Evolutionary conservation across 2,888 invertebrate genomes (phyloP), one percentile per base, ranked within the genome.

Genomic region (Nomada hirtipes): DNA sequence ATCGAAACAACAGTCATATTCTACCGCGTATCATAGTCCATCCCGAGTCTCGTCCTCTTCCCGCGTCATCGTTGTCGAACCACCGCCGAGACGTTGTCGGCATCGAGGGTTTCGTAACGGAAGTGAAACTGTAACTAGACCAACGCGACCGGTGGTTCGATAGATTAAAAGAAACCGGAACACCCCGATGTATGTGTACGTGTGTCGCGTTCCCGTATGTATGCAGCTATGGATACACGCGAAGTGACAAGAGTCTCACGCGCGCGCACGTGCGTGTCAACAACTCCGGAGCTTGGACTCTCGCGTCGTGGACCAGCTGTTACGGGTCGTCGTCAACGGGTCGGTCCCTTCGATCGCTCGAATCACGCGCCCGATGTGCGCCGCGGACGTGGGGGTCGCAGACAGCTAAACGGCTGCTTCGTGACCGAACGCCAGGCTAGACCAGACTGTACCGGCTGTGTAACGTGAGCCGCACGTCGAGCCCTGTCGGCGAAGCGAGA

Each of bases 371-470:
- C 61, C 67, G 76, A 71, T 63, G 76, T 71, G 70, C 79, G 74
- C 61, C 74, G 60, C 69, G 72, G 75, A 74, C 72, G 77, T 60
- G 86, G 73, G 76, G 73, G 85, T 74, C 79, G 76, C 84, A 82
- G 78, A 68, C 69, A 64, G 84, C 73, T 76, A 81, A 82, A 84
- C 87, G 81, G 68, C 73, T 79, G 80, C 77, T 81, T 88, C 85
- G 83, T 84, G 88, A 83, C 82, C 82, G 87, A 70, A 76, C 87
- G 89, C 83, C 78, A 84, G 87, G 83, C 89, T 89, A 84, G 87
- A 88, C 85, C 89, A 84, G 87, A 88, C 88, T 88, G 88, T 88
- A 88, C 88, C 86, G 79, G 67, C 77, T 71, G 72, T 76, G 82
- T 80, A 72, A 82, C 81, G 80, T 60, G 80, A 82, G 76, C 76